Evolutionary conservation across 53 echinoderm and acorn worm species (phyloP).

Genomic region (Henricia sp.): DNA sequence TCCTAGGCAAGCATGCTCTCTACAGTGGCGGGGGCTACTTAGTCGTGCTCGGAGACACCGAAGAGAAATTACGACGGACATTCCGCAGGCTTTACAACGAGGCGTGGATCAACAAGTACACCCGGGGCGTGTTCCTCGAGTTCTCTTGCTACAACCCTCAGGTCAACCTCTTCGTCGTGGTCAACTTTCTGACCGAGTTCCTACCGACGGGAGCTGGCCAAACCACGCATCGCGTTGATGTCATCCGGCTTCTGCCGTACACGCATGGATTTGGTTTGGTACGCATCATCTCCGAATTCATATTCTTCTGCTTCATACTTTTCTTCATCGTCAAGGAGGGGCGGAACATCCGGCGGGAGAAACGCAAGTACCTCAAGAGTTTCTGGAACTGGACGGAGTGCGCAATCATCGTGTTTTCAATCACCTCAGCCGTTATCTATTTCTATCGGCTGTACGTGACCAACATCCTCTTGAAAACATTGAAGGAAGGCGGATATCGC

Average conservation of each 20-base stretch:
- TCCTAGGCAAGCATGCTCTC: constrained; percentile 79
- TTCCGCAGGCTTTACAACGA: constrained; percentile 62
- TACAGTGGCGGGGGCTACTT: constrained; percentile 91
- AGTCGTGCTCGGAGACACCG: constrained; percentile 16
- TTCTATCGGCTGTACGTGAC: constrained; percentile 87
- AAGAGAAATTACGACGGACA: background rate
- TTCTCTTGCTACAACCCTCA: constrained; percentile 85
- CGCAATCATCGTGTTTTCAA: constrained; percentile 77
- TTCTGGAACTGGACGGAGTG: constrained; percentile 93
- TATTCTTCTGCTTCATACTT: constrained; percentile 89
- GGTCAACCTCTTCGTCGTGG: constrained; percentile 90
- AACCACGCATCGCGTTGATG: constrained; percentile 72
- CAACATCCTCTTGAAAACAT: constrained; percentile 48
- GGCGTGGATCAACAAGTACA: constrained; percentile 84
- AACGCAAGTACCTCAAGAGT: constrained; percentile 64
- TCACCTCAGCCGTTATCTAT: constrained; percentile 76
- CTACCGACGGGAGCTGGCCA: constrained; percentile 80
- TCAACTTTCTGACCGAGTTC: constrained; percentile 80
- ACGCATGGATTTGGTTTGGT: constrained; percentile 71
- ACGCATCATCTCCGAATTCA: constrained; percentile 75
- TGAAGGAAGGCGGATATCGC: constrained; percentile 43
- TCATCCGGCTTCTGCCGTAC: constrained; percentile 79
- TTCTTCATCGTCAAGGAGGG: constrained; percentile 89
- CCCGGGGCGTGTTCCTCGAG: constrained; percentile 87
- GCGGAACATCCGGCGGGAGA: constrained; percentile 70